Evolutionary conservation across 2,888 invertebrate genomes (phyloP).

Genomic region (Encarsia formosa): DNA sequence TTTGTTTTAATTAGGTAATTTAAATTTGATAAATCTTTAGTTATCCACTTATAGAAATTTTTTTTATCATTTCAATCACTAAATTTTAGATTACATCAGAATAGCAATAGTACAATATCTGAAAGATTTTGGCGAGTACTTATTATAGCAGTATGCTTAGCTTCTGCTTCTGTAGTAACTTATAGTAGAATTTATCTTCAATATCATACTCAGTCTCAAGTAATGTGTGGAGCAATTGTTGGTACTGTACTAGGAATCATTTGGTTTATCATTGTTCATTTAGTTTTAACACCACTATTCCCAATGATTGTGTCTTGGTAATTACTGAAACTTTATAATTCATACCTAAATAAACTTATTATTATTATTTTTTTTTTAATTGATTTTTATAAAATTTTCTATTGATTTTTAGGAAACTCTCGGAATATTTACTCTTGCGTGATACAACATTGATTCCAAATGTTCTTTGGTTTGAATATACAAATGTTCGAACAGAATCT

Average conservation of each 20-base stretch:
- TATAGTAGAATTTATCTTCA: conserved; percentile 76
- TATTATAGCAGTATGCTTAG: conserved; percentile 61
- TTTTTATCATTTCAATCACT: too few relatives aligned
- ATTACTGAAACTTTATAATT: conserved; percentile 46
- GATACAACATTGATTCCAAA: conserved; percentile 90
- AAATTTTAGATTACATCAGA: conserved; percentile 70
- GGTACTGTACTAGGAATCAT: conserved; percentile 70
- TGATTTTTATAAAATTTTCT: neutral
- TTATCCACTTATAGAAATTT: neutral
- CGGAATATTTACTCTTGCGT: conserved; percentile 79
- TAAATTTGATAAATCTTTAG: neutral
- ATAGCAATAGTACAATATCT: conserved; percentile 73
- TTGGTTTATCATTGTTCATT: conserved; percentile 80
- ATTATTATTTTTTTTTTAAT: neutral
- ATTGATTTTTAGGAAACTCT: conserved; percentile 66
- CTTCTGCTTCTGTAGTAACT: conserved; percentile 61
- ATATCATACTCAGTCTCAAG: conserved; percentile 81
- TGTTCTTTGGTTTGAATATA: conserved; percentile 91
- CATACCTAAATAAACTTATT: conserved; percentile 3
- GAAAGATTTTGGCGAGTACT: conserved; percentile 70
- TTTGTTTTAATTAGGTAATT: conserved; percentile 81
- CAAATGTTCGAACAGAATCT: conserved; percentile 78
- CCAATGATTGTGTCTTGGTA: conserved; percentile 82
- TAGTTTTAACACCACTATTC: conserved; percentile 78
- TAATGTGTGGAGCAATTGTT: conserved; percentile 71